Percentiles rank a stretch among this genome's conserved stretches.
These are phyloP conservation scores for Ophion ventricosus DNA, from an alignment of 2,888 invertebrate species.

Conservation along the genomic window DNA sequence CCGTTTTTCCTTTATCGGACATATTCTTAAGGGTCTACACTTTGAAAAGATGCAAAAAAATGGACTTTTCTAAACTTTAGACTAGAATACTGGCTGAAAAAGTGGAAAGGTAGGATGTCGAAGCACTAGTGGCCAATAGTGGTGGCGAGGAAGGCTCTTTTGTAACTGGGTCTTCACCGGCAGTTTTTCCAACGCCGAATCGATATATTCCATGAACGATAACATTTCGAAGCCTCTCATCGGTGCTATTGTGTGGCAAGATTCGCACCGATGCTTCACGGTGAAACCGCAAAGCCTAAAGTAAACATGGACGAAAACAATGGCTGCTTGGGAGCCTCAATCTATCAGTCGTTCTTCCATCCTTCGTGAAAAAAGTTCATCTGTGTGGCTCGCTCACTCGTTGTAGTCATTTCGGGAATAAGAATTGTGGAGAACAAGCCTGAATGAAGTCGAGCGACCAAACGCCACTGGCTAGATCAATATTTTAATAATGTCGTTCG, in stretches of 20 bases:
- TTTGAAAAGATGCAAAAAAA: too few species aligned
- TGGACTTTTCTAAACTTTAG: too few species aligned
- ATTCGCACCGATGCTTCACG: neutral
- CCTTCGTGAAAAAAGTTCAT: neutral
- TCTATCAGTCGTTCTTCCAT: slow-evolving; percentile 10
- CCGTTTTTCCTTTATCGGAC: too few species aligned
- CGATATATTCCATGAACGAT: slow-evolving; percentile 6
- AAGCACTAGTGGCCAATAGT: neutral
- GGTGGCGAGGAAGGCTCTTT: neutral
- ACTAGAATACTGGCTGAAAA: too few species aligned
- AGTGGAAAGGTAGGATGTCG: neutral
- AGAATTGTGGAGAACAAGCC: neutral
- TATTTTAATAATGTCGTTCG: slow-evolving; percentile 1
- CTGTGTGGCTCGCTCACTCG: neutral
- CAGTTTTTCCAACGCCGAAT: neutral
- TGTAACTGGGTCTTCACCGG: neutral
- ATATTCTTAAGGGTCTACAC: too few species aligned
- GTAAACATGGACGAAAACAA: slow-evolving; percentile 12
- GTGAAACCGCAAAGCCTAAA: neutral
- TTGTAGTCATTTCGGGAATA: neutral
- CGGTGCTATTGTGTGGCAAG: neutral
- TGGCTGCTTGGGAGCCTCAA: neutral
- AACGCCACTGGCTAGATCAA: neutral
- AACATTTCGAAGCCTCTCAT: neutral
- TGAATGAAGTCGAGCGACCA: neutral